Percentiles rank a stretch among this genome's conserved stretches.
These are phyloP conservation scores for Crenichthys baileyi DNA, from an alignment of 2,797 vertebrate species.

Conservation along the genomic window DNA sequence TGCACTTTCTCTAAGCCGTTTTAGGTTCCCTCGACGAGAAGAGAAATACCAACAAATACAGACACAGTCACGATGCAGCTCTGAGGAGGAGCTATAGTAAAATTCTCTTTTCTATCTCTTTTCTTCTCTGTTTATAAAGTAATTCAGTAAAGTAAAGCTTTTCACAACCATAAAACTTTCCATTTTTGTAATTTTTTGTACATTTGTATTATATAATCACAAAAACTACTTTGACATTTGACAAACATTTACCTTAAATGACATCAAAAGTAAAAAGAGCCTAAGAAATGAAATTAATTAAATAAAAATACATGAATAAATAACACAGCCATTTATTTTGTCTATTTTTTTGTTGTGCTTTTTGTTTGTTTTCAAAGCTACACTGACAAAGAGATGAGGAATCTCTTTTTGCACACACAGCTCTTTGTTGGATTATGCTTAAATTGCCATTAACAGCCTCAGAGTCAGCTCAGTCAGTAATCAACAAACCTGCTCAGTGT, in stretches of 20 bases:
- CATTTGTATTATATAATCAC: slow-evolving; percentile 81
- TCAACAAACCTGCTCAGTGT: slow-evolving; percentile 47
- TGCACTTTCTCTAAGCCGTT: slow-evolving; percentile 55
- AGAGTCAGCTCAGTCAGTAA: slow-evolving; percentile 12
- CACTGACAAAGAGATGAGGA: slow-evolving; percentile 45
- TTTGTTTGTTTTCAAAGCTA: slow-evolving; percentile 69
- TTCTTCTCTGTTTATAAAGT: slow-evolving; percentile 72
- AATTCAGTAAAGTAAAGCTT: slow-evolving; percentile 80
- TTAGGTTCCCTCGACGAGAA: slow-evolving; percentile 52
- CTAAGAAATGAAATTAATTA: slow-evolving; percentile 8
- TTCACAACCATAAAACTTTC: slow-evolving; percentile 79
- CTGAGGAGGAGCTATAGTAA: slow-evolving; percentile 48
- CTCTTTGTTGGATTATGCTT: slow-evolving; percentile 39
- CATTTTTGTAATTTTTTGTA: slow-evolving; percentile 69
- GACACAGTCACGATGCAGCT: slow-evolving; percentile 74
- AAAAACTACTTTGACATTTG: slow-evolving; percentile 83
- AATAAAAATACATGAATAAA: slow-evolving; percentile 31
- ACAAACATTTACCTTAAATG: slow-evolving; percentile 84
- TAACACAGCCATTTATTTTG: slow-evolving; percentile 67
- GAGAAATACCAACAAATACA: slow-evolving; percentile 71
- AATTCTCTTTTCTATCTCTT: slow-evolving; percentile 66
- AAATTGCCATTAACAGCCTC: slow-evolving; percentile 35
- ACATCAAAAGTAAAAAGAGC: slow-evolving; percentile 78
- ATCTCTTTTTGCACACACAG: slow-evolving; percentile 57
- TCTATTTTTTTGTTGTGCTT: slow-evolving; percentile 77